These are phyloP conservation scores for Drosophila siamana DNA, from an alignment of 2,888 invertebrate genomes.

Conservation along the genomic window DNA sequence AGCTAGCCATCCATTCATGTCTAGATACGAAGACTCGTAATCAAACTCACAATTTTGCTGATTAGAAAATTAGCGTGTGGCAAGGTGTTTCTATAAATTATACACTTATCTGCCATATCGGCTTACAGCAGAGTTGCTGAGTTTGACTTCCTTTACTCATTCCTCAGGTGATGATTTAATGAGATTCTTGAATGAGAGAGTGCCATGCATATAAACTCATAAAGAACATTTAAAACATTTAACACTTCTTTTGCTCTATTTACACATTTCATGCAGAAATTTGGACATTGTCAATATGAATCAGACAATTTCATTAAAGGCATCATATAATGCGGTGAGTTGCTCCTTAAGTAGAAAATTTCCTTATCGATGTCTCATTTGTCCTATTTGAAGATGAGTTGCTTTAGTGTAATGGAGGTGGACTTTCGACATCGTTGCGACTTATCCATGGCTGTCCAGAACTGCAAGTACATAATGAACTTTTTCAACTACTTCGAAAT, in stretches of 20 bases:
- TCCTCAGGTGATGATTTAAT: neutral
- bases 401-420: conserved; percentile 35
- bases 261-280: neutral
- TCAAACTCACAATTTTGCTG: neutral
- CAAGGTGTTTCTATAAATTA: neutral
- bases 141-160: neutral
- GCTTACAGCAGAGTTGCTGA: neutral
- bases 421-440: conserved; percentile 29
- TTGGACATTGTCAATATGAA: neutral
- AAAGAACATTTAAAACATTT: neutral
- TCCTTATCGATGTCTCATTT: neutral
- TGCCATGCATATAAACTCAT: neutral
- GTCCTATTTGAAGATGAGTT: conserved; percentile 35
- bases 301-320: neutral
- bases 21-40: neutral
- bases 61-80: conserved; percentile 11
- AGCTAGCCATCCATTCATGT: neutral
- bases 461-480: conserved; percentile 29
- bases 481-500: conserved; percentile 41
- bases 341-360: neutral
- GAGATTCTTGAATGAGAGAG: neutral
- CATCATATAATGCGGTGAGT: neutral
- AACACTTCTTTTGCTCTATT: neutral
- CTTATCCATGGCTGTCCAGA: neutral
- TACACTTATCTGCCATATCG: neutral